A percentile compares a stretch with the other conserved stretches of the same genome.
phyloP scores from a whole-genome alignment of 2,888 invertebrate species.

The Xestia xanthographa region DNA sequence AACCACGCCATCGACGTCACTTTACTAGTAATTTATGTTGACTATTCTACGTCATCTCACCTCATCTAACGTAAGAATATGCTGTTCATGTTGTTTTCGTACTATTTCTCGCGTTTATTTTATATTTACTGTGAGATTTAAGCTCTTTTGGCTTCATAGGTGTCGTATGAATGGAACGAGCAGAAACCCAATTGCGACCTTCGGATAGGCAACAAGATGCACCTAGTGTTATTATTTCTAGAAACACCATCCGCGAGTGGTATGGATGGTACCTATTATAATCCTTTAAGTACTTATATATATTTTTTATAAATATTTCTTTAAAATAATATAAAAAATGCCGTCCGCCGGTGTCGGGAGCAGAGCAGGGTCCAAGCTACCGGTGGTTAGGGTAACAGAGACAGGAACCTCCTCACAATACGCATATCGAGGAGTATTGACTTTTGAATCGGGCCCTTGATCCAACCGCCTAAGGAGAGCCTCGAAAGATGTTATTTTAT shows the following conservation, averaged over 20 bases:
- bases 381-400: not conserved
- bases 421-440: too few species aligned
- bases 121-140: not conserved
- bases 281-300: too few species aligned
- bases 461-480: too few species aligned
- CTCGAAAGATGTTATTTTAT: not conserved
- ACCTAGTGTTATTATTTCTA: too few species aligned
- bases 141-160: not conserved
- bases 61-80: constrained; percentile 7
- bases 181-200: not conserved
- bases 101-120: not conserved
- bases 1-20: constrained; percentile 52
- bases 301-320: not conserved
- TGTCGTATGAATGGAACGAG: not conserved
- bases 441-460: too few species aligned
- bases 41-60: constrained; percentile 21
- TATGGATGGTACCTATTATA: not conserved
- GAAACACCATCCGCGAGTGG: not conserved
- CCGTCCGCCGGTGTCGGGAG: not conserved
- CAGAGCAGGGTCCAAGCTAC: not conserved
- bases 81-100: not conserved
- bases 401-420: too few species aligned
- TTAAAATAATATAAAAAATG: too few species aligned
- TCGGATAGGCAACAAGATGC: not conserved
- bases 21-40: constrained; percentile 25